Conservation (phyloP, 2,888 invertebrate species). For the Sabatieria punctata region DNA sequence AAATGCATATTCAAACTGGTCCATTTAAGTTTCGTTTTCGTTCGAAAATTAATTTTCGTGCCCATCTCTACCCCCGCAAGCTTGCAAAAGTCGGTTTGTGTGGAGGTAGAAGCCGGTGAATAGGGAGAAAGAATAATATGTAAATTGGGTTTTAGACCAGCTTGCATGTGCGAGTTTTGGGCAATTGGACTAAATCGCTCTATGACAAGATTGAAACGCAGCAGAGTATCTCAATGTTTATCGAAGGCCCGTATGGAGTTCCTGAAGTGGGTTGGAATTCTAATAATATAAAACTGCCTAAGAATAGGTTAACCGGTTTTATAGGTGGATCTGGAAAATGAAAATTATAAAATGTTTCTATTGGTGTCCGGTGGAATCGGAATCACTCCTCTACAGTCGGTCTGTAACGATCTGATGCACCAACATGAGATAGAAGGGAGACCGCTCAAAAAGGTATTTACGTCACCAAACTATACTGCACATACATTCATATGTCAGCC, state of each 20-base stretch:
- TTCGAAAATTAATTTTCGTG: too few relatives aligned
- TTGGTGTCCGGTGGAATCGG: constrained; percentile 4
- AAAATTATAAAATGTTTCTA: neutral
- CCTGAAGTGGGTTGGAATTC: neutral
- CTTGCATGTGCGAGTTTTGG: constrained; percentile 79
- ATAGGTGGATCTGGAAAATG: neutral
- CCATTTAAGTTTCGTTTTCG: too few relatives aligned
- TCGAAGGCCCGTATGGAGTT: neutral
- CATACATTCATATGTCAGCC: too few relatives aligned
- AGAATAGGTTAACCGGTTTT: too few relatives aligned
- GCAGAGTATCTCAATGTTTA: neutral
- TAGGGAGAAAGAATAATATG: too few relatives aligned
- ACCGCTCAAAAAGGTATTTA: constrained; percentile 5
- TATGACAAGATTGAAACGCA: constrained; percentile 39
- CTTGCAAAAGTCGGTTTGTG: too few relatives aligned
- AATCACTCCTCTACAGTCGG: constrained; percentile 1
- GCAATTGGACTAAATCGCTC: constrained; percentile 78
- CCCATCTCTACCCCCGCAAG: too few relatives aligned
- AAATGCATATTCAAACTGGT: too few relatives aligned
- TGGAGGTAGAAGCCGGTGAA: too few relatives aligned
- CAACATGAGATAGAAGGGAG: neutral
- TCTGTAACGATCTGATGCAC: neutral
- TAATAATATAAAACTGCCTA: too few relatives aligned
- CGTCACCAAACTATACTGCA: too few relatives aligned
- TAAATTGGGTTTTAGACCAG: constrained; percentile 52